phyloP scores from a whole-genome alignment of 2,113 vertebrate genomes.

The Brachirus orientalis region DNA sequence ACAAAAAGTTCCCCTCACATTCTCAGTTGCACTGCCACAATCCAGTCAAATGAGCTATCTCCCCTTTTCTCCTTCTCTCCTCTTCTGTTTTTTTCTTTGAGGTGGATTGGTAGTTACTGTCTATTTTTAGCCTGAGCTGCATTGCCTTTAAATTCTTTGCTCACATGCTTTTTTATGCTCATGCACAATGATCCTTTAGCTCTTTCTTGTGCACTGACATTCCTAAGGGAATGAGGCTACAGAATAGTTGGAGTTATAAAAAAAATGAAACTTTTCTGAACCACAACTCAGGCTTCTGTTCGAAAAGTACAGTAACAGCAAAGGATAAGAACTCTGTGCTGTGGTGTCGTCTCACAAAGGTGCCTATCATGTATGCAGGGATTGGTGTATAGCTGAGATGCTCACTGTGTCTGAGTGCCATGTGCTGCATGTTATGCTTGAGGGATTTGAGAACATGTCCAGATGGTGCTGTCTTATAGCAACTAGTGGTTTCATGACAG shows the following conservation, averaged over 20 bases:
- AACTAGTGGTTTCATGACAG: conserved; percentile 43
- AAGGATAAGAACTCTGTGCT: conserved; percentile 50
- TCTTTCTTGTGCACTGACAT: conserved; percentile 61
- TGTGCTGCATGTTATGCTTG: conserved; percentile 63
- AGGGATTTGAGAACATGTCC: conserved; percentile 59
- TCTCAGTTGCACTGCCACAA: conserved; percentile 39
- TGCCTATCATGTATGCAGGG: conserved; percentile 62
- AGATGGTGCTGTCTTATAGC: conserved; percentile 60
- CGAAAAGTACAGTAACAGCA: conserved; percentile 55
- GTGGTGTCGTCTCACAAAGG: conserved; percentile 56
- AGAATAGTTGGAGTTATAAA: conserved; percentile 48
- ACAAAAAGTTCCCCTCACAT: conserved; percentile 52
- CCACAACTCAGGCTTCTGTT: conserved; percentile 49
- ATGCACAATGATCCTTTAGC: conserved; percentile 62
- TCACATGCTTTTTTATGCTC: conserved; percentile 47
- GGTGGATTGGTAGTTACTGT: conserved; percentile 52
- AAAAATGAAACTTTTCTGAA: conserved; percentile 52
- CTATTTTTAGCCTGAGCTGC: conserved; percentile 66
- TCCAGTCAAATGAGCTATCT: conserved; percentile 44
- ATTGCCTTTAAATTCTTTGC: conserved; percentile 55
- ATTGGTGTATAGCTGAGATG: conserved; percentile 60
- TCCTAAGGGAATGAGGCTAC: conserved; percentile 55
- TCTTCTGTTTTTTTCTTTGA: conserved; percentile 45
- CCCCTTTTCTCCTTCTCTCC: conserved; percentile 11
- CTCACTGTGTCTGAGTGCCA: conserved; percentile 54